phyloP scores from a whole-genome alignment of 2,888 invertebrate species.

The Cephalotes varians region DNA sequence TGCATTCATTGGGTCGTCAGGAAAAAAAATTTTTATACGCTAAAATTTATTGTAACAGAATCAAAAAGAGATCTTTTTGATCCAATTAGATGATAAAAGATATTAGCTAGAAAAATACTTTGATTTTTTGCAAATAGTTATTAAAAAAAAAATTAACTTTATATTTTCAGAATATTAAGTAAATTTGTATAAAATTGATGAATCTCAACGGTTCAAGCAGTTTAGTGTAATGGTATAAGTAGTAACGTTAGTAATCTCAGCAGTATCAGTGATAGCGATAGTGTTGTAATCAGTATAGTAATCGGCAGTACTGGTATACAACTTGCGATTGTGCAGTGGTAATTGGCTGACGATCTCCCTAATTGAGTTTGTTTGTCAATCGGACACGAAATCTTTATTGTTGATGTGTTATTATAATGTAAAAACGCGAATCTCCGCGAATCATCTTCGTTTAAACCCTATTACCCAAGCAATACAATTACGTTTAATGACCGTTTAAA shows the following conservation, averaged over 20 bases:
- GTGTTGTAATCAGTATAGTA: constrained; percentile 60
- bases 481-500: no score
- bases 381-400: neutral
- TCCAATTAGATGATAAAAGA: no score
- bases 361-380: constrained; percentile 40
- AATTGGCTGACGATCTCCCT: constrained; percentile 71
- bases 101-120: neutral
- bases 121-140: neutral
- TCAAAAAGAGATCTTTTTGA: neutral
- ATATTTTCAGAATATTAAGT: neutral
- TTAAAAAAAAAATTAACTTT: neutral
- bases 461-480: no score
- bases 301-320: constrained; percentile 59
- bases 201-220: constrained; percentile 3
- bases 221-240: constrained; percentile 45
- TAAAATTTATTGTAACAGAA: neutral
- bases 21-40: neutral
- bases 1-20: neutral
- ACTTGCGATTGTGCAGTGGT: constrained; percentile 68
- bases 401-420: neutral
- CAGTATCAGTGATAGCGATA: constrained; percentile 45
- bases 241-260: constrained; percentile 57
- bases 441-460: neutral
- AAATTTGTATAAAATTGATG: neutral
- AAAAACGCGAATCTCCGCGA: no score